Evolutionary conservation across 1,140 invertebrate species (phyloP), one percentile per base, ranked within the genome.

Genomic region (Neodiprion fabricii): DNA sequence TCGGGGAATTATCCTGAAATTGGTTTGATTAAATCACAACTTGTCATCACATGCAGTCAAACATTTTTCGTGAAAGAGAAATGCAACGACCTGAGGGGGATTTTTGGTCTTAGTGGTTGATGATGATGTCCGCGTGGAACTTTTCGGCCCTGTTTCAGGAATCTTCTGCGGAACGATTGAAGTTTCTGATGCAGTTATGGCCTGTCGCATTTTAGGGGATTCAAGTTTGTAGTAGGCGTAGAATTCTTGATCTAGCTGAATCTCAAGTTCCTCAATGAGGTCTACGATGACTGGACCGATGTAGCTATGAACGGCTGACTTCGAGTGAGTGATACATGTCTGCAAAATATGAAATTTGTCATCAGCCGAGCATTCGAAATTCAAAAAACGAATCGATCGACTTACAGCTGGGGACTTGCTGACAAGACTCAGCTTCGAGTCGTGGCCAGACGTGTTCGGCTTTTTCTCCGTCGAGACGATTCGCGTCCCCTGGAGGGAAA

Each of bases 401-500:
- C 70, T 73, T 72, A 86, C 85, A 71, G 76, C 72, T 10, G 83
- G 82, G 7, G 81, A 81, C 77, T 82, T 86, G 0, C 80, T 75
- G 0, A 73, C 53, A 23, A 81, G 66, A 14, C 69, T 76, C 12
- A 73, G 68, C 76, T 80, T 85, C 0, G 81, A 78, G n/a, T 86
- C 84, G 11, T 78, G 78, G 21, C 48, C 70, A 7, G 74, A 21
- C 4, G 72, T 47, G 69, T n/a, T 77, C 0, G 65, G 5, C 73
- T 81, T 86, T 48, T 80, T 87, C 23, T 85, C 84, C 17, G 69
- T 79, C 11, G 72, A 73, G 1, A 78, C 76, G 17, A 88, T 83
- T 67, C 85, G 83, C 77, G 91, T 92, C 8, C 95, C 95, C 70
- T 94, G 92, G 1, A 96, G 90, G 21, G 92, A 92, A 11, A 97